phyloP scores from a whole-genome alignment of 2,113 vertebrate genomes.

The Catharus minimus region DNA sequence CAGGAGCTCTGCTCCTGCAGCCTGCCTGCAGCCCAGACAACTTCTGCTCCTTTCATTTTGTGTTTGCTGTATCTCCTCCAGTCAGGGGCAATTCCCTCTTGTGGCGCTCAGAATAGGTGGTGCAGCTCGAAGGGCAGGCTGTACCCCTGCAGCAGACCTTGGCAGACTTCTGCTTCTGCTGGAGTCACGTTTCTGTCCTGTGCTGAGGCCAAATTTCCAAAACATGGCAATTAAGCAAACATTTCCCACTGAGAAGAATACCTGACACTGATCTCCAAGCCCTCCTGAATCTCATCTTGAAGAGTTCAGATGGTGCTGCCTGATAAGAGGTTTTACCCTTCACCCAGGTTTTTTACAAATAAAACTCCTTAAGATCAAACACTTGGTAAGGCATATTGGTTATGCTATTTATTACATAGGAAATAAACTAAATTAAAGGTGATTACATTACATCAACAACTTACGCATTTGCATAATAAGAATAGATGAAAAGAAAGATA shows the following conservation, averaged over 20 bases:
- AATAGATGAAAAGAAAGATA: neutral
- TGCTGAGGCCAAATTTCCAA: slow-evolving; percentile 18
- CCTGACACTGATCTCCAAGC: neutral
- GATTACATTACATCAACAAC: neutral
- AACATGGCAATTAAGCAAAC: neutral
- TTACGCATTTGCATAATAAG: neutral
- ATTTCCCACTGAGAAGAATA: neutral
- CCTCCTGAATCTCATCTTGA: neutral
- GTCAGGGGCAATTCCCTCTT: neutral
- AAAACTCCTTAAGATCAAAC: neutral
- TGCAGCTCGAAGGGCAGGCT: neutral
- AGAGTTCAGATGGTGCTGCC: neutral
- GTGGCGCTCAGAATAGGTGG: neutral
- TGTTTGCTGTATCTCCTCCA: neutral
- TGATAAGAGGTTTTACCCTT: neutral
- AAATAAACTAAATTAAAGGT: neutral
- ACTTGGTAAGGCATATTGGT: neutral
- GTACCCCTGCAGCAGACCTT: slow-evolving; percentile 8
- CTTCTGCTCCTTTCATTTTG: neutral
- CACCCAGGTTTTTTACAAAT: neutral
- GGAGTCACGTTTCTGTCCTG: neutral
- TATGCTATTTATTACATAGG: neutral
- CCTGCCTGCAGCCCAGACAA: neutral
- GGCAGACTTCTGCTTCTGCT: neutral
- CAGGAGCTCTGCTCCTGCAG: neutral